Percentiles rank a stretch among this genome's conserved stretches.
Conservation (phyloP, 2,113 vertebrate genomes). For the Siphamia tubifer region DNA sequence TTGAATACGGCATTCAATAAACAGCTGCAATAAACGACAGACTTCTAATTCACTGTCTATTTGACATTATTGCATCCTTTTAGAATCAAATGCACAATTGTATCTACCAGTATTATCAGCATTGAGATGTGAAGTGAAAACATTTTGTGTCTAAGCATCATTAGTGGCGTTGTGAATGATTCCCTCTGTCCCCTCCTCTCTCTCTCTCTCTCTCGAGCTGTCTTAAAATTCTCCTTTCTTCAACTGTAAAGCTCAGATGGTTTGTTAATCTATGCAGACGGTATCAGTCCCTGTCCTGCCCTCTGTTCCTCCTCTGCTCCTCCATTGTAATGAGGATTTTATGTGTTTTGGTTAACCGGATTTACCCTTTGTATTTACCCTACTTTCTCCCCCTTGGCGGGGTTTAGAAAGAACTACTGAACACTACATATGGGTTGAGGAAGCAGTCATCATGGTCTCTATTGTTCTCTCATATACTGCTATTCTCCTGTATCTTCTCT, state of each 20-base stretch:
- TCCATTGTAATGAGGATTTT: slow-evolving; percentile 47
- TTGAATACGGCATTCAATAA: slow-evolving; percentile 30
- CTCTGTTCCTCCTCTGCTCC: slow-evolving; percentile 12
- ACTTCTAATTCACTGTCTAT: slow-evolving; percentile 27
- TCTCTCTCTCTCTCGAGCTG: slow-evolving; percentile 8
- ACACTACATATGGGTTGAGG: neutral
- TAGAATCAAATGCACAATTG: slow-evolving; percentile 6
- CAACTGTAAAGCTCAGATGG: slow-evolving; percentile 38
- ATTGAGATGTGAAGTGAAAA: slow-evolving; percentile 7
- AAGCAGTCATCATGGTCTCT: neutral
- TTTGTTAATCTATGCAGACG: slow-evolving; percentile 49
- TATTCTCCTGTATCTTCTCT: neutral
- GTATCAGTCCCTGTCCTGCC: slow-evolving; percentile 31
- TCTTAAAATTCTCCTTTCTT: slow-evolving; percentile 35
- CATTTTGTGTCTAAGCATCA: slow-evolving; percentile 8
- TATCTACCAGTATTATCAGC: slow-evolving; percentile 23
- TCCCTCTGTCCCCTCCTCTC: slow-evolving; percentile 8
- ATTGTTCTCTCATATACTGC: neutral
- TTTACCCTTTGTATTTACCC: slow-evolving; percentile 63
- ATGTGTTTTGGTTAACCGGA: slow-evolving; percentile 58
- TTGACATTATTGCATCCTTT: slow-evolving; percentile 4
- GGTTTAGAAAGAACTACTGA: slow-evolving; percentile 28
- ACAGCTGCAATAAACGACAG: slow-evolving; percentile 30
- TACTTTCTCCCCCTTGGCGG: slow-evolving; percentile 48
- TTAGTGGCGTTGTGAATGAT: slow-evolving; percentile 24